Percentiles rank a stretch among this genome's conserved stretches.
Conservation (phyloP, 2,797 vertebrate species). For the Perodicticus potto region DNA sequence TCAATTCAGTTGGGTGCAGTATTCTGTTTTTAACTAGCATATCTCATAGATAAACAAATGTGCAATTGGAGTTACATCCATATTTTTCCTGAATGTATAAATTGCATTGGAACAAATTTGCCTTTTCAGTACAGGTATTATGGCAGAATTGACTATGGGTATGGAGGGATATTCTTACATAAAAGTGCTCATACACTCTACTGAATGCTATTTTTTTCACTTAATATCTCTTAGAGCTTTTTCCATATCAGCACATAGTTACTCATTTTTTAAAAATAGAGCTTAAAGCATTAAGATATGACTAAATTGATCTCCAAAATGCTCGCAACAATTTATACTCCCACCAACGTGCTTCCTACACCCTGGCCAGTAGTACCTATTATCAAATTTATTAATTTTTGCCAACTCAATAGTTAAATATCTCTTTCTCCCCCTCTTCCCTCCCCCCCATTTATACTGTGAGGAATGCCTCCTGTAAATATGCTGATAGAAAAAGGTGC, state of each 20-base stretch:
- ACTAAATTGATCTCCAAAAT: conserved; percentile 30
- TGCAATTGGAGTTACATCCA: conserved; percentile 25
- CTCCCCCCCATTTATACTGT: background rate
- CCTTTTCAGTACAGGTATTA: background rate
- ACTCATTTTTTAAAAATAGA: background rate
- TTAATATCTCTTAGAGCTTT: conserved; percentile 19
- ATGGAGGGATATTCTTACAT: background rate
- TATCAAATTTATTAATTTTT: conserved; percentile 43
- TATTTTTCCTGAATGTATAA: background rate
- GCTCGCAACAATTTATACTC: conserved; percentile 24
- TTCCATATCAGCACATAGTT: background rate
- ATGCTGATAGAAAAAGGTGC: conserved; percentile 10
- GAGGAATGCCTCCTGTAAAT: background rate
- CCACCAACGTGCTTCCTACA: conserved; percentile 4
- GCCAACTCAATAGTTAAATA: background rate
- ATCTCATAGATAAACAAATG: background rate
- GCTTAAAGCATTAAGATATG: conserved; percentile 55
- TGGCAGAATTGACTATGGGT: background rate
- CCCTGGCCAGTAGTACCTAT: background rate
- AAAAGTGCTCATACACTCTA: background rate
- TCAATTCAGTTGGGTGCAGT: background rate
- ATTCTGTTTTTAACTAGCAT: conserved; percentile 33
- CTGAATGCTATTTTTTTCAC: conserved; percentile 25
- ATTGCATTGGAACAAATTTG: conserved; percentile 16
- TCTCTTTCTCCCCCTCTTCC: background rate